A percentile compares a stretch with the other conserved stretches of the same genome.
Evolutionary conservation across 2,888 invertebrate genomes (phyloP).

Genomic region (Lepidocyrtinus sp.): DNA sequence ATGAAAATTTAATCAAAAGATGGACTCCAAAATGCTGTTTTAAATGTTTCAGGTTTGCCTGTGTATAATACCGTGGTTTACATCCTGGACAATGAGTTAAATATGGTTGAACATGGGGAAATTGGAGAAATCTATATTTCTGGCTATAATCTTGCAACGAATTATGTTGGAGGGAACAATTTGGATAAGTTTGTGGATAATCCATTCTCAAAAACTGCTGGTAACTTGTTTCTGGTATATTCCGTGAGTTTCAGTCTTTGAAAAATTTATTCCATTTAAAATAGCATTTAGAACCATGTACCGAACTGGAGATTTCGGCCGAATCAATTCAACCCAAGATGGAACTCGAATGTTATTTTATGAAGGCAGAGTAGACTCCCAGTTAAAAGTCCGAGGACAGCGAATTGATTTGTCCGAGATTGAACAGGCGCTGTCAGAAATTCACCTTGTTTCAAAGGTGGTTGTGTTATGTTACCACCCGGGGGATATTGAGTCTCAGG

Average conservation of each 20-base stretch:
- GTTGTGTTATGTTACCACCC: slow-evolving; percentile 86
- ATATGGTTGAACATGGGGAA: slow-evolving; percentile 81
- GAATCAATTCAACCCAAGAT: slow-evolving; percentile 54
- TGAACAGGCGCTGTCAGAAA: slow-evolving; percentile 75
- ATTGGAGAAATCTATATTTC: slow-evolving; percentile 69
- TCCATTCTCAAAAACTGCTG: slow-evolving; percentile 44
- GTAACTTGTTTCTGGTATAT: no score
- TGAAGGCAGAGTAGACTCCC: slow-evolving; percentile 59
- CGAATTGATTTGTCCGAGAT: slow-evolving; percentile 75
- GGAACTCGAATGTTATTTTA: slow-evolving; percentile 46
- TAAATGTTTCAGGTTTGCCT: slow-evolving; percentile 77
- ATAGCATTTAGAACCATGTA: slow-evolving; percentile 54
- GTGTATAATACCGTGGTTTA: slow-evolving; percentile 87
- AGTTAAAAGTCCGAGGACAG: slow-evolving; percentile 91
- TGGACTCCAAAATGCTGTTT: not conserved
- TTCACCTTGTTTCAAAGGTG: slow-evolving; percentile 81
- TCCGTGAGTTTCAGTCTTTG: no score
- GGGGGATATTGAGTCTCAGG: slow-evolving; percentile 74
- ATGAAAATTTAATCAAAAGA: not conserved
- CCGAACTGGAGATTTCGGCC: slow-evolving; percentile 65
- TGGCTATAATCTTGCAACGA: slow-evolving; percentile 67
- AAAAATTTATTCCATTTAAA: slow-evolving; percentile 9
- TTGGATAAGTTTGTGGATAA: slow-evolving; percentile 69
- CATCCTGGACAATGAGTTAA: slow-evolving; percentile 80
- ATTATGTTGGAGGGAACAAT: slow-evolving; percentile 67